Conservation (phyloP, 2,888 invertebrate species). For the Drosophila mulleri region DNA sequence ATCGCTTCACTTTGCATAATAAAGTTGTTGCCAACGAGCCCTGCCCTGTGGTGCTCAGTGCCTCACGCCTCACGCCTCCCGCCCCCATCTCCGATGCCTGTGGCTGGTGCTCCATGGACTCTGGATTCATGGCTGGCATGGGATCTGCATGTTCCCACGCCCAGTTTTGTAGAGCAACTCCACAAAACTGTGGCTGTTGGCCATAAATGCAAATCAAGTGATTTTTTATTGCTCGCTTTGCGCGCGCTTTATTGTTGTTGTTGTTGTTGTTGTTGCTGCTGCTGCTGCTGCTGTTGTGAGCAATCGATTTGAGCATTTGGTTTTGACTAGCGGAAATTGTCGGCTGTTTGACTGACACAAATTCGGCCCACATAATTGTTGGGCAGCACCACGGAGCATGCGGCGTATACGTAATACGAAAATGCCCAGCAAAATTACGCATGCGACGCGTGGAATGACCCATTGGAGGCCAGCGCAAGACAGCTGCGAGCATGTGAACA, state of each 20-base stretch:
- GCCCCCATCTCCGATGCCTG: no score
- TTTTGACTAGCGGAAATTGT: conserved; percentile 43
- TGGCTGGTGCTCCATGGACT: conserved; percentile 6
- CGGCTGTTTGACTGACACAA: conserved; percentile 35
- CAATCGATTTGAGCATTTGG: conserved; percentile 46
- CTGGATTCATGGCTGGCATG: conserved; percentile 16
- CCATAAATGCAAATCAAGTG: conserved; percentile 67
- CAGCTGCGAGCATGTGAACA: no score
- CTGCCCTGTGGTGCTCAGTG: not conserved
- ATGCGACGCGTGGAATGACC: conserved; percentile 15
- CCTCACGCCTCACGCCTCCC: no score
- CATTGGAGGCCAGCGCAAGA: not conserved
- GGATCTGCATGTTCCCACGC: conserved; percentile 51
- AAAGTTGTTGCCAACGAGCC: conserved; percentile 43
- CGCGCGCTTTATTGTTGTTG: conserved; percentile 48
- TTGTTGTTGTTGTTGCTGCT: conserved; percentile 21
- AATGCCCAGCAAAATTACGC: conserved; percentile 37
- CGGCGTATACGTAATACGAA: conserved; percentile 46
- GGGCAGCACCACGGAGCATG: conserved; percentile 12
- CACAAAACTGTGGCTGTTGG: conserved; percentile 5
- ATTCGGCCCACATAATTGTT: conserved; percentile 18
- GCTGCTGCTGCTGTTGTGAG: conserved; percentile 19
- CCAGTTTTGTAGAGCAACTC: conserved; percentile 30
- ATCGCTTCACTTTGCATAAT: conserved; percentile 54
- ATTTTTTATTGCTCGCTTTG: conserved; percentile 60